Base-by-base conservation (phyloP, 2,797 vertebrate genomes). In the Sylvia borin region DNA sequence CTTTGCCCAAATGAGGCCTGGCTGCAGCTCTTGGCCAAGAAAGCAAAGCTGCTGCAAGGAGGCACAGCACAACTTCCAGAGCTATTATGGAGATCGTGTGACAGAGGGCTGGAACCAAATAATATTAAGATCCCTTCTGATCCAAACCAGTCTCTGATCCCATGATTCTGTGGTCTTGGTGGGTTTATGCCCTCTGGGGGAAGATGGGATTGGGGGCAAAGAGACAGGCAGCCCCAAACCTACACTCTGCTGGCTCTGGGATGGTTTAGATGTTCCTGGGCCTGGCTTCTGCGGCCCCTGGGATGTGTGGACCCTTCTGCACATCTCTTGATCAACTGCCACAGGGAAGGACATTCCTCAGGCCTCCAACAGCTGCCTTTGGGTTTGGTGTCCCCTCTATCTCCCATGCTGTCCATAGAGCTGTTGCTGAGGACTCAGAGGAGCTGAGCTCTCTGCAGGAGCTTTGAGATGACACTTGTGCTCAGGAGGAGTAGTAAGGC, bases 1-100 rank as follows among this genome's bases (percentile, higher is more conserved):
- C 57, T 47, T 76, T 79, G 47, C 55, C 73, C 27, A 31, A 40
- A 13, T 11, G 66, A 88, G 18, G 26, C 61, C 47, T 60, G 64
- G 45, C 74, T 64, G 64, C 68, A 76, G 67, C 79, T 77, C 79
- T 73, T 38, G 10, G 9, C 45, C 58, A 60, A 75, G 76, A 54
- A 45, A 62, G 48, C 55, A 62, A 21, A 80, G 61, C 40, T 68
- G n/a, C 70, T 77, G 16, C 24, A 17, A 65, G 65, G 58, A 77
- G 38, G 38, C 1, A 5, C 34, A n/a, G 27, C 55, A 18, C 42
- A 25, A 22, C 84, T 57, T 78, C 58, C 72, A 85, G 58, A 80
- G 82, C 70, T 89, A n/a, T 53, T 22, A 2, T 0, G 11, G 64
- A 53, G 50, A 38, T 48, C 32, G 51, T 1, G 0, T 53, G 0